A percentile compares a stretch with the other conserved stretches of the same genome.
These are phyloP conservation scores for Xestia sexstrigata DNA, from an alignment of 2,888 invertebrate species.

Conservation along the genomic window DNA sequence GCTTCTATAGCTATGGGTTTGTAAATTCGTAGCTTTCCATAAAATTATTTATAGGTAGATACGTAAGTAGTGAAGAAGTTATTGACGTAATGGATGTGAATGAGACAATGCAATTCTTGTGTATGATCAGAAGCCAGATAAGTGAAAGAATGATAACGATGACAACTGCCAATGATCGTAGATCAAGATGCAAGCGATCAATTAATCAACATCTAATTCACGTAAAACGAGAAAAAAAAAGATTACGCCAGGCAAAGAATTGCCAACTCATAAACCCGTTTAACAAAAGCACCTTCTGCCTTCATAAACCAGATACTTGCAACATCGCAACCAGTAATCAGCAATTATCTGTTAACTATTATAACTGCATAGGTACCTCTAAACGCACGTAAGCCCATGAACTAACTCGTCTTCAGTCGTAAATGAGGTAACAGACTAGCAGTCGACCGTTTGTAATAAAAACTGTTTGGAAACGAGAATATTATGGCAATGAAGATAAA, in stretches of 20 bases:
- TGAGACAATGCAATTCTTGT: background rate
- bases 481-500: slow-evolving; percentile 47
- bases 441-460: slow-evolving; percentile 29
- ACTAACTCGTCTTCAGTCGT: slow-evolving; percentile 14
- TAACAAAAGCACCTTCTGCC: background rate
- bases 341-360: slow-evolving; percentile 3
- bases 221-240: background rate
- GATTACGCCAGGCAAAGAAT: background rate
- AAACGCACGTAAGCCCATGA: slow-evolving; percentile 22
- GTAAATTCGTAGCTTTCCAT: background rate
- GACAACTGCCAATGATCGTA: background rate
- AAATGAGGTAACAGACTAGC: slow-evolving; percentile 30
- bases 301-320: slow-evolving; percentile 25
- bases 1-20: background rate
- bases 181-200: background rate
- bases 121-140: background rate
- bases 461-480: slow-evolving; percentile 50
- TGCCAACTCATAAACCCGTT: background rate
- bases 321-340: slow-evolving; percentile 9
- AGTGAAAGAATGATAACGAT: too few species aligned
- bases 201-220: background rate
- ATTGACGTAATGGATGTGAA: too few species aligned
- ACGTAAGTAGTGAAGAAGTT: background rate
- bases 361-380: slow-evolving; percentile 10
- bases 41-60: background rate